Evolutionary conservation across 2,797 vertebrate genomes (phyloP).

Genomic region (Anguilla marmorata): DNA sequence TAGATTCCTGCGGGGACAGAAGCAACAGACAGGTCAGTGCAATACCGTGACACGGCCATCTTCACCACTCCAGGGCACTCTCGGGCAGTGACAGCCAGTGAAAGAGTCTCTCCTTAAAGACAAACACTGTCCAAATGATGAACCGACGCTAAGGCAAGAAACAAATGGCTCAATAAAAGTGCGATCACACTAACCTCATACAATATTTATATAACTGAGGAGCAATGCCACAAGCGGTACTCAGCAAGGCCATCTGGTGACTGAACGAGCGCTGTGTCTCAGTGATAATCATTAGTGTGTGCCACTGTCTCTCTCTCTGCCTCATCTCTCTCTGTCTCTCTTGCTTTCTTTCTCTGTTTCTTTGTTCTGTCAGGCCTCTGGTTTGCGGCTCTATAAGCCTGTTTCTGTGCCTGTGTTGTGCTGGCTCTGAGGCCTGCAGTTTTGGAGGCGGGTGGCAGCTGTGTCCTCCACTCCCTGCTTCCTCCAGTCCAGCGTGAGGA

Average conservation of each 20-base stretch:
- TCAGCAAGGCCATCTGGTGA: neutral
- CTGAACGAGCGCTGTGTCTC: neutral
- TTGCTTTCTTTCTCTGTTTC: neutral
- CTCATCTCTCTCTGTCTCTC: neutral
- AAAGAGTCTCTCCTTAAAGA: neutral
- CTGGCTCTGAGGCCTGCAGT: neutral
- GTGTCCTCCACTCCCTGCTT: neutral
- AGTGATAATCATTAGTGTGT: neutral
- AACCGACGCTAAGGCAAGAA: neutral
- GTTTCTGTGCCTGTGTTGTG: neutral
- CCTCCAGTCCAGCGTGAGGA: neutral
- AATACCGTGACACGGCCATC: neutral
- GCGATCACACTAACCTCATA: neutral
- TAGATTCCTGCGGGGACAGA: constrained; percentile 52
- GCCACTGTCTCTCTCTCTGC: neutral
- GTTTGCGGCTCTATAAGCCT: neutral
- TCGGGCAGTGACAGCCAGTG: neutral
- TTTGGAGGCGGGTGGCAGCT: neutral
- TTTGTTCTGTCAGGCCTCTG: neutral
- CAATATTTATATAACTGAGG: neutral
- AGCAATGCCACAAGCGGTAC: neutral
- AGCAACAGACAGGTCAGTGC: neutral
- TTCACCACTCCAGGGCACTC: neutral
- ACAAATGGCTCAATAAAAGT: neutral
- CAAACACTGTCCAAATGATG: neutral